These are phyloP conservation scores for Saguinus midas DNA, from an alignment of 2,113 vertebrate genomes.

Conservation along the genomic window DNA sequence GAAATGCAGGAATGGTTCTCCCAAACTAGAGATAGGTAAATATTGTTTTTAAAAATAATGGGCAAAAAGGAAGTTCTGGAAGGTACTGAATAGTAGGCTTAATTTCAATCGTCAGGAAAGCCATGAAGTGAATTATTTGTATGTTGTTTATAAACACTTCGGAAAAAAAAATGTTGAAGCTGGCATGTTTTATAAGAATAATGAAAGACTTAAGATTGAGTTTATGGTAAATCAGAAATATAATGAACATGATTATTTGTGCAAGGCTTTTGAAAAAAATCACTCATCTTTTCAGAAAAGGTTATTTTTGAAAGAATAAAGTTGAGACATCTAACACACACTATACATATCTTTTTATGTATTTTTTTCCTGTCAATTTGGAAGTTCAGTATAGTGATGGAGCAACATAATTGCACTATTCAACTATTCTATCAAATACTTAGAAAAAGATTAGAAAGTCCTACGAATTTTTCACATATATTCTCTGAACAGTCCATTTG, in stretches of 20 bases:
- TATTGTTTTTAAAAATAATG: background rate
- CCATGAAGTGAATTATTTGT: background rate
- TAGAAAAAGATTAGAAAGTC: background rate
- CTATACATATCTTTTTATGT: background rate
- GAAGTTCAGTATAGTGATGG: background rate
- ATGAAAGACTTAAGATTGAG: background rate
- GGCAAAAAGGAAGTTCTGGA: background rate
- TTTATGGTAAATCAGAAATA: background rate
- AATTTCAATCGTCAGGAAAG: background rate
- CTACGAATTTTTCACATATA: background rate
- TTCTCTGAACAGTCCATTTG: background rate
- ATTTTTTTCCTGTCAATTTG: background rate
- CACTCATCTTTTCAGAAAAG: background rate
- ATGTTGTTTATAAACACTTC: background rate
- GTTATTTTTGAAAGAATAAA: slow-evolving; percentile 2
- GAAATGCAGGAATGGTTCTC: background rate
- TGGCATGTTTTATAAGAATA: background rate
- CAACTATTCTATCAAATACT: background rate
- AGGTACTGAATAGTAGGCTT: background rate
- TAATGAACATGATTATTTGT: background rate
- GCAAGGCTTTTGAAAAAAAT: background rate
- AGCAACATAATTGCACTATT: background rate
- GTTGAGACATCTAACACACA: background rate
- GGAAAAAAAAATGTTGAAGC: background rate
- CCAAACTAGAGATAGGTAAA: background rate